Percentiles rank a stretch among this genome's conserved stretches.
phyloP scores from a whole-genome alignment of 2,113 vertebrate genomes.

The rabbit (Oryctolagus cuniculus) region mOryCun1.1 NC_091441.1:36446501-36447000 shows the following conservation, averaged over 20 bases:
- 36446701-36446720: neutral
- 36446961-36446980: neutral
- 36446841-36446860: neutral
- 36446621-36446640: neutral
- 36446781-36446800: neutral
- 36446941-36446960: neutral
- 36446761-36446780: neutral
- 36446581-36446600: neutral
- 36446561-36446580: neutral
- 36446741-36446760: neutral
- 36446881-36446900: neutral
- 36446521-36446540: neutral
- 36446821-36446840: neutral
- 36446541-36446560: neutral
- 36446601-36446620: neutral
- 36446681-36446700: neutral
- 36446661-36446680: neutral
- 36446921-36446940: neutral
- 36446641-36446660: neutral
- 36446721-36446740: neutral
- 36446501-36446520: neutral
- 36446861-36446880: neutral
- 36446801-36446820: neutral
- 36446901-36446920: neutral
- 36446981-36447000: constrained; percentile 2